phyloP scores from a whole-genome alignment of 1,140 invertebrate genomes.

The Xylocopa sonorina region DNA sequence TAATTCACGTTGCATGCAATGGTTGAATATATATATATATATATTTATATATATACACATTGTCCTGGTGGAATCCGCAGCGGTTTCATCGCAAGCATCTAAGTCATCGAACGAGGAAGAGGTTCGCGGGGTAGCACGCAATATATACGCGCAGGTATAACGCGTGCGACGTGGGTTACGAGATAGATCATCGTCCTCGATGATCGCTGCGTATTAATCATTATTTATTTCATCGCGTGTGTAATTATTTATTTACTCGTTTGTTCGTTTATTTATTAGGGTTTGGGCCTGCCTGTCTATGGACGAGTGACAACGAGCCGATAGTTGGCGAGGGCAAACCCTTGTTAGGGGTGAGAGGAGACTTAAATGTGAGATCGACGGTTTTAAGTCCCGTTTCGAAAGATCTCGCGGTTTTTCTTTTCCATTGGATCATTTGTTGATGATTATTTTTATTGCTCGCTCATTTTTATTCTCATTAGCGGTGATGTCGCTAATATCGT shows the following conservation, averaged over 20 bases:
- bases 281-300: too few relatives aligned
- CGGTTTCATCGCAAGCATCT: conserved; percentile 9
- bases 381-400: too few relatives aligned
- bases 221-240: conserved; percentile 36
- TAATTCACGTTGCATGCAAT: conserved; percentile 70
- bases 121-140: conserved; percentile 18
- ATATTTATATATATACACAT: too few relatives aligned
- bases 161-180: neutral
- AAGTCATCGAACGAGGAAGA: conserved; percentile 32
- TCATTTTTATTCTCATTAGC: conserved; percentile 41
- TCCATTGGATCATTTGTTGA: conserved; percentile 5
- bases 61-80: neutral
- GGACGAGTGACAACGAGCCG: too few relatives aligned
- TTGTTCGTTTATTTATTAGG: conserved; percentile 45
- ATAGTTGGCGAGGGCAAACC: too few relatives aligned
- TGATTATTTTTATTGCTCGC: neutral
- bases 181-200: conserved; percentile 39
- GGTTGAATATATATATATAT: conserved; percentile 55
- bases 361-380: too few relatives aligned
- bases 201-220: conserved; percentile 23
- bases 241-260: conserved; percentile 22
- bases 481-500: conserved; percentile 53
- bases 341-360: too few relatives aligned
- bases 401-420: too few relatives aligned
- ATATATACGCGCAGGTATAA: neutral